phyloP scores from a whole-genome alignment of 2,113 vertebrate species.

The Blennius ocellaris region DNA sequence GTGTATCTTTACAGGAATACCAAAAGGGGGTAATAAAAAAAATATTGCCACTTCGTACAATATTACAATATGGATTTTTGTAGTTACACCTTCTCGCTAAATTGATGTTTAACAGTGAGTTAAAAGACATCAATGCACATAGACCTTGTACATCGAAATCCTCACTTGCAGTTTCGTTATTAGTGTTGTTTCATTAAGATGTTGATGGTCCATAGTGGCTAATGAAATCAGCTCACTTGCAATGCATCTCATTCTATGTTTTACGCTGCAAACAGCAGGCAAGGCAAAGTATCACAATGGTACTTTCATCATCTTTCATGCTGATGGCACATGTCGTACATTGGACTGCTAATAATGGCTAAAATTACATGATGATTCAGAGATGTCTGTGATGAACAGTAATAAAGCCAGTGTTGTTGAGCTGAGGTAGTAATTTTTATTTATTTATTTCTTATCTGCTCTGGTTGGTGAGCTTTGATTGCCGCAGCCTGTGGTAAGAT shows the following conservation, averaged over 20 bases:
- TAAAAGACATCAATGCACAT: neutral
- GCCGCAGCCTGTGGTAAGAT: conserved; percentile 60
- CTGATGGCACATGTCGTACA: neutral
- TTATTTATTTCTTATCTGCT: conserved; percentile 47
- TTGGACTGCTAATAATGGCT: conserved; percentile 1
- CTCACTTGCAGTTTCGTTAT: conserved; percentile 4
- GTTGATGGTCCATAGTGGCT: neutral
- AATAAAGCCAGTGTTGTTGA: conserved; percentile 47
- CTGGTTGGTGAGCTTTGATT: conserved; percentile 69
- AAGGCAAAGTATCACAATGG: neutral
- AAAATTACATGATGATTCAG: conserved; percentile 14
- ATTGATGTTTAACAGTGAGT: neutral
- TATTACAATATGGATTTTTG: neutral
- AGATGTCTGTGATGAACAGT: conserved; percentile 17
- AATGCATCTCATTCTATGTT: neutral
- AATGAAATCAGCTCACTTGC: conserved; percentile 1
- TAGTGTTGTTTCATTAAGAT: conserved; percentile 6
- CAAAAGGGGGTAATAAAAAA: neutral
- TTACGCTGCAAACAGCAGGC: neutral
- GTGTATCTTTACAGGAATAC: neutral
- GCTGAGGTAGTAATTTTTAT: conserved; percentile 44
- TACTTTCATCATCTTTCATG: conserved; percentile 2
- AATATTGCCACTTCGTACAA: neutral
- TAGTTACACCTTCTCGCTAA: conserved; percentile 10
- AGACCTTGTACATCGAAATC: neutral